Conservation (phyloP, 2,797 vertebrate species). For the Aselliscus stoliczkanus region DNA sequence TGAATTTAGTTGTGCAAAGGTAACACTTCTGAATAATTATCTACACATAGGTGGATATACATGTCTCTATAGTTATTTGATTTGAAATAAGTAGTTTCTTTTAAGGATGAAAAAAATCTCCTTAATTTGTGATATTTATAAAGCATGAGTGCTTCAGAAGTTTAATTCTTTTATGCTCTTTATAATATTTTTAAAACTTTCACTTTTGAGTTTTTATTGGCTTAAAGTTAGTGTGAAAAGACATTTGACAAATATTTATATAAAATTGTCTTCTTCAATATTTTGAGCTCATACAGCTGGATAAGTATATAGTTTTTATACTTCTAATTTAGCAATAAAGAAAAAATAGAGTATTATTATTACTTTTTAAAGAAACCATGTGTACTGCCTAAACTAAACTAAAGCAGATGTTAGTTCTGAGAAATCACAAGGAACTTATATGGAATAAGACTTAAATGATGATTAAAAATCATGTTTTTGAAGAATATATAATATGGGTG, state of each 20-base stretch:
- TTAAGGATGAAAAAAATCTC: conserved; percentile 10
- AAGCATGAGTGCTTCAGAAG: background rate
- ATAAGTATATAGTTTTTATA: conserved; percentile 9
- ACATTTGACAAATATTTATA: background rate
- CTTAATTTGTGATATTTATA: conserved; percentile 21
- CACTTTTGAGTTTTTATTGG: conserved; percentile 29
- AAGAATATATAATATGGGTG: background rate
- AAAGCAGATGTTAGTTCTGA: conserved; percentile 27
- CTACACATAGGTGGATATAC: background rate
- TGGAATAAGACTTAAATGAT: background rate
- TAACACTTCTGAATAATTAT: background rate
- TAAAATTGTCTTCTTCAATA: conserved; percentile 20
- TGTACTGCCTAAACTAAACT: background rate
- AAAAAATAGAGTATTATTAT: conserved; percentile 4
- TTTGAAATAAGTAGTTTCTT: background rate
- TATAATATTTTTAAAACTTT: conserved; percentile 25
- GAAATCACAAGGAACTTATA: conserved; percentile 33
- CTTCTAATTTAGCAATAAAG: background rate
- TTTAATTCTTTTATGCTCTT: conserved; percentile 28
- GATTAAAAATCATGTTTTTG: conserved; percentile 15
- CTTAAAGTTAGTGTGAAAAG: conserved; percentile 45
- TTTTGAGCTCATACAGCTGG: conserved; percentile 13
- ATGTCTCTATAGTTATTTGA: background rate
- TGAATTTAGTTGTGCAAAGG: background rate
- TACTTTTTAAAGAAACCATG: background rate